Conservation (phyloP, 2,113 vertebrate genomes). For the Pelusios castaneus region DNA sequence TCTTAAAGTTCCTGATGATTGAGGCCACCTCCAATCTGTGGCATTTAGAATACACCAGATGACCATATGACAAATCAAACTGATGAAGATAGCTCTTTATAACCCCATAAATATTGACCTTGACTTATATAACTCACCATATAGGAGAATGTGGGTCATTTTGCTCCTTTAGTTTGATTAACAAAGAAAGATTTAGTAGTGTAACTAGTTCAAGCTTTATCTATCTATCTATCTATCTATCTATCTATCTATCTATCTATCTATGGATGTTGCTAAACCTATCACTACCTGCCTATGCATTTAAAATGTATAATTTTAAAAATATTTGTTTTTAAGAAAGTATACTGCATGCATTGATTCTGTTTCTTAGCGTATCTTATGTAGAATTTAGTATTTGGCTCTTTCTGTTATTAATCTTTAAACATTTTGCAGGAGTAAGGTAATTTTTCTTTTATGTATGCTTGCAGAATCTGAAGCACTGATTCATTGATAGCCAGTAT, state of each 20-base stretch:
- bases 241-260: no score
- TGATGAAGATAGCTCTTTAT: neutral
- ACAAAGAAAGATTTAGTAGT: neutral
- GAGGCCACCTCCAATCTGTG: neutral
- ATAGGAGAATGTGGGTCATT: neutral
- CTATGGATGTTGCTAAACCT: neutral
- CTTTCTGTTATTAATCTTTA: conserved; percentile 53
- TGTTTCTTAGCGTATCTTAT: neutral
- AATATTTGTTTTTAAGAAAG: neutral
- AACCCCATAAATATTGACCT: neutral
- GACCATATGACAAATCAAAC: neutral
- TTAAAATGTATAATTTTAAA: neutral
- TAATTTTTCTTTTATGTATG: conserved; percentile 52
- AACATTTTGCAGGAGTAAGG: conserved; percentile 43
- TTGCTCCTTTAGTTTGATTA: neutral
- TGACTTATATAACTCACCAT: neutral
- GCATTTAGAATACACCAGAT: neutral
- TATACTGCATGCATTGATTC: neutral
- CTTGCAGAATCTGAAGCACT: conserved; percentile 43
- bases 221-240: no score
- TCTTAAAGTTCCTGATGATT: neutral
- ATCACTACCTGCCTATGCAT: neutral
- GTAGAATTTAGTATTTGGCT: neutral
- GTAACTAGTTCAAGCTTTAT: neutral
- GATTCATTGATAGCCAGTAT: conserved; percentile 34